Conservation (phyloP, 2,113 vertebrate genomes). For the Odontesthes bonariensis region DNA sequence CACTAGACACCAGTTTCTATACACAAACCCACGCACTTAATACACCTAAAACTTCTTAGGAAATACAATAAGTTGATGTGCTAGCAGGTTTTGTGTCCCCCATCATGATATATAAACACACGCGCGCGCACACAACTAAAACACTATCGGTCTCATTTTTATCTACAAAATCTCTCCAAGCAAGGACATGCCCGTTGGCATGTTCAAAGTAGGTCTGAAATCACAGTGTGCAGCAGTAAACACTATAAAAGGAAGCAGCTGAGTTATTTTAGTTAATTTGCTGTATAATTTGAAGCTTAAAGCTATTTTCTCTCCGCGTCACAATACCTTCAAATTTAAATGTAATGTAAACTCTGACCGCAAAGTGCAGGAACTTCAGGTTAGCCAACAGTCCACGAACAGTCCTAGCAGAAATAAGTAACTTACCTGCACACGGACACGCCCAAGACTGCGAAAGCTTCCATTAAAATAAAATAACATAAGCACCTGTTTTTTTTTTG, state of each 20-base stretch:
- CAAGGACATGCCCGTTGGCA: not conserved
- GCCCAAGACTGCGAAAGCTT: conserved; percentile 25
- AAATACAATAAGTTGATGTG: too few species aligned
- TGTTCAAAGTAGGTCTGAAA: not conserved
- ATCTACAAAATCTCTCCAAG: not conserved
- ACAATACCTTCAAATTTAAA: not conserved
- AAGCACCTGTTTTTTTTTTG: conserved; percentile 34
- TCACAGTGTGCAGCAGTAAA: not conserved
- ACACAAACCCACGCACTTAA: not conserved
- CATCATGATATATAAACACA: not conserved
- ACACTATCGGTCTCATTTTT: not conserved
- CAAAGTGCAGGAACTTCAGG: not conserved
- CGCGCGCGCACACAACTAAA: not conserved
- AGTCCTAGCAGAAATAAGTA: not conserved
- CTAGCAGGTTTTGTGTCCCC: too few species aligned
- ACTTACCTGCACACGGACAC: conserved; percentile 61
- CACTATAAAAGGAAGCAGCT: too few species aligned
- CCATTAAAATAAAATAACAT: conserved; percentile 5
- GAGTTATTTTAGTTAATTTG: not conserved
- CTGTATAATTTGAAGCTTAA: not conserved
- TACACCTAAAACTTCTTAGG: too few species aligned
- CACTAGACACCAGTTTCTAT: not conserved
- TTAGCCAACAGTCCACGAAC: conserved; percentile 22
- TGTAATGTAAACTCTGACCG: not conserved
- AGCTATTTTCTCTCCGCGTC: not conserved